phyloP scores from a whole-genome alignment of 2,113 vertebrate species.

The Petaurus breviceps region DNA sequence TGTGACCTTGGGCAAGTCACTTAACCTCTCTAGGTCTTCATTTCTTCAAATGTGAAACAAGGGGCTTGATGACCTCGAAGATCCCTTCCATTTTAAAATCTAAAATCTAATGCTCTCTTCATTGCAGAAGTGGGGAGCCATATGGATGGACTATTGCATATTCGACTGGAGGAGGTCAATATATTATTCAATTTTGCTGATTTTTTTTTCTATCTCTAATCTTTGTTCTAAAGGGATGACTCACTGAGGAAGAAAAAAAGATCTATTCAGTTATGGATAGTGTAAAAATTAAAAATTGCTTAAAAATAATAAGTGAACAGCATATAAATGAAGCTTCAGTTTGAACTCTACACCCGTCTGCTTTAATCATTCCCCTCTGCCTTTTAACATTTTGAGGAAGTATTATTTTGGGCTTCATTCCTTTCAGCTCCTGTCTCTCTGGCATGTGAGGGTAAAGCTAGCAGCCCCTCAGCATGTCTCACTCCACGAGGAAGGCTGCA shows the following conservation, averaged over 20 bases:
- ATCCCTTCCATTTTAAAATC: neutral
- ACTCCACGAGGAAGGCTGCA: constrained; percentile 60
- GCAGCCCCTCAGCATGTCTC: constrained; percentile 41
- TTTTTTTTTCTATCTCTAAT: neutral
- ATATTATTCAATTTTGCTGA: neutral
- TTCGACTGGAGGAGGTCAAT: neutral
- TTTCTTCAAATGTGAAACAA: neutral
- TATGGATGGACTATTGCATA: neutral
- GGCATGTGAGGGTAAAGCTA: constrained; percentile 3
- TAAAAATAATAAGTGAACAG: neutral
- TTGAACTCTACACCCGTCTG: neutral
- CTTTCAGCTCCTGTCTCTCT: constrained; percentile 52
- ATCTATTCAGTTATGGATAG: neutral
- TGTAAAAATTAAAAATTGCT: neutral
- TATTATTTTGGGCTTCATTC: constrained; percentile 25
- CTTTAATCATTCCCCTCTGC: neutral
- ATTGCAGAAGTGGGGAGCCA: neutral
- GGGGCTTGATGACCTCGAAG: neutral
- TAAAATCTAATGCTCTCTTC: neutral
- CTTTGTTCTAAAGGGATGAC: neutral
- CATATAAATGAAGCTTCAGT: constrained; percentile 21
- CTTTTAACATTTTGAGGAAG: constrained; percentile 11
- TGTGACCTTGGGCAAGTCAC: neutral
- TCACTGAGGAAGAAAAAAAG: neutral
- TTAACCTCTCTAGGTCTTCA: neutral